Conservation (phyloP, 2,888 invertebrate genomes). For the Hirtodrosophila histrioides region DNA sequence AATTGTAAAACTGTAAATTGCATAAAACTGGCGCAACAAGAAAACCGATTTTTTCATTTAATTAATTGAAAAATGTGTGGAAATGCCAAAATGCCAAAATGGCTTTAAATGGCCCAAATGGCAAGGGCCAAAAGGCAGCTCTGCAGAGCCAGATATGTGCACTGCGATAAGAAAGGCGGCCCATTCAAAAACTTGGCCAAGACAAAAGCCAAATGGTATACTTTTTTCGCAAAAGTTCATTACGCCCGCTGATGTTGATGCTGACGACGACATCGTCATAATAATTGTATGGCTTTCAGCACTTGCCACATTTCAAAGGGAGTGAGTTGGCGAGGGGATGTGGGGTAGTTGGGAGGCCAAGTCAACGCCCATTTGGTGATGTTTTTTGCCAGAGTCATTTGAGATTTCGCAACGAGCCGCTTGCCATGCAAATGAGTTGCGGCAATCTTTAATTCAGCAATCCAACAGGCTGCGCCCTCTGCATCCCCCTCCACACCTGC, state of each 20-base stretch:
- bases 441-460: constrained; percentile 63
- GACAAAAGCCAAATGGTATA: constrained; percentile 38
- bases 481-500: too few relatives aligned
- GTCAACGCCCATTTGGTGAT: constrained; percentile 67
- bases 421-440: constrained; percentile 64
- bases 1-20: constrained; percentile 70
- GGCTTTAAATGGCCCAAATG: constrained; percentile 14
- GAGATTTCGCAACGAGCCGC: constrained; percentile 43
- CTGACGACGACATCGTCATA: constrained; percentile 31
- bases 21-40: constrained; percentile 40
- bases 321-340: background rate
- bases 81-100: constrained; percentile 32
- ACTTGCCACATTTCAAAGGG: constrained; percentile 27
- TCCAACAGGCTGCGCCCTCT: constrained; percentile 24
- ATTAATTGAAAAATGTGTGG: constrained; percentile 72
- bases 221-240: constrained; percentile 67
- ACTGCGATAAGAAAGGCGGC: constrained; percentile 30
- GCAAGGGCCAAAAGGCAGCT: background rate
- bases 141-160: constrained; percentile 9
- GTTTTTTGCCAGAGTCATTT: constrained; percentile 24
- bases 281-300: constrained; percentile 68
- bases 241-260: constrained; percentile 55
- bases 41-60: constrained; percentile 71
- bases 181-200: constrained; percentile 16
- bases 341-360: constrained; percentile 22